Conservation (phyloP, 2,888 invertebrate species). For the Hyppa rectilinea region DNA sequence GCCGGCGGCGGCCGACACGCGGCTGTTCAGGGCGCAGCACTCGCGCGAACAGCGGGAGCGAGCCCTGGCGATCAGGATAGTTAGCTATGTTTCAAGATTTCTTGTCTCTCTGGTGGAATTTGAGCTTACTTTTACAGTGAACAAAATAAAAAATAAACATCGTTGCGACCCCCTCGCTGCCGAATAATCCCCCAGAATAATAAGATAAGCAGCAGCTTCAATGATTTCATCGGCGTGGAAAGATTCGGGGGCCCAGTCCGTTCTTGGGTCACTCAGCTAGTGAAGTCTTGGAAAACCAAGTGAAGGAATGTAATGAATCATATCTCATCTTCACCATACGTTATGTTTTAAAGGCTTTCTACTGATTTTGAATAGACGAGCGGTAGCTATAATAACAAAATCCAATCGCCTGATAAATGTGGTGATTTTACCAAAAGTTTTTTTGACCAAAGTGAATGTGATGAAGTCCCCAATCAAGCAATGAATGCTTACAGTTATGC, state of each 20-base stretch:
- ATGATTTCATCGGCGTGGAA: not conserved
- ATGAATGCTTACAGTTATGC: not conserved
- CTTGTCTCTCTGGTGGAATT: not conserved
- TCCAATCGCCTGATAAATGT: not conserved
- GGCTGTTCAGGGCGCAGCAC: conserved; percentile 61
- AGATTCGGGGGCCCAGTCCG: not conserved
- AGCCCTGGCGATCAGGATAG: conserved; percentile 52
- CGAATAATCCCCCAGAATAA: not conserved
- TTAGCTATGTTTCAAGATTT: not conserved
- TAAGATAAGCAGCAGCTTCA: not conserved
- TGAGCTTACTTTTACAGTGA: not conserved
- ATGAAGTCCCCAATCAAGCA: not conserved
- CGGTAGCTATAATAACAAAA: not conserved
- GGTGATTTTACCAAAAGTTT: not conserved
- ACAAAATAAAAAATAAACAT: not conserved
- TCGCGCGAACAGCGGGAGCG: conserved; percentile 60
- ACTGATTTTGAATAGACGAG: not conserved
- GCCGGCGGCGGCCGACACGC: conserved; percentile 60
- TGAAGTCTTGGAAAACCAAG: not conserved
- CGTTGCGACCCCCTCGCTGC: not conserved
- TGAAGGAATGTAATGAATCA: not conserved
- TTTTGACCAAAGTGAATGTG: too few relatives aligned
- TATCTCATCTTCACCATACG: not conserved
- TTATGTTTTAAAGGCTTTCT: not conserved
- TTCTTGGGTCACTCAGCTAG: not conserved